Evolutionary conservation across 2,113 vertebrate species (phyloP).

Genomic region (Barbus barbus): DNA sequence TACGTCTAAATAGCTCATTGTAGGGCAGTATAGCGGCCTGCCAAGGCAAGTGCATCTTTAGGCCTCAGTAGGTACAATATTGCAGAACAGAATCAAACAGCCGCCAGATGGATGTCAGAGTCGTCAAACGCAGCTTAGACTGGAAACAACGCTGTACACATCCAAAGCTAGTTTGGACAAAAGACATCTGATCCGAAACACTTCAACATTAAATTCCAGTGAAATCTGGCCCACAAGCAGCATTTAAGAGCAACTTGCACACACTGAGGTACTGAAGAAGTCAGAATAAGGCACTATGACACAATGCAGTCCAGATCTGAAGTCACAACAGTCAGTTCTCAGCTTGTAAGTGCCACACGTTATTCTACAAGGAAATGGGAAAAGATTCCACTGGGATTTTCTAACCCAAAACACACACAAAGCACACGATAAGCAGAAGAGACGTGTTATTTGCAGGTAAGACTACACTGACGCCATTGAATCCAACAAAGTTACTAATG

Average conservation of each 20-base stretch:
- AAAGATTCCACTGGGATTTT: slow-evolving; percentile 20
- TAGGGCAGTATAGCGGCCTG: slow-evolving; percentile 64
- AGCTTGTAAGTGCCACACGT: slow-evolving; percentile 36
- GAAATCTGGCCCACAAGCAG: slow-evolving; percentile 58
- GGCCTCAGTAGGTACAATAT: slow-evolving; percentile 58
- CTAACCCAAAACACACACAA: slow-evolving; percentile 32
- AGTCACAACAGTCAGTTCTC: slow-evolving; percentile 29
- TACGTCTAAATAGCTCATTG: slow-evolving; percentile 1
- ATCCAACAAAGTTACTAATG: too few species aligned
- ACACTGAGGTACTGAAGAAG: slow-evolving; percentile 63
- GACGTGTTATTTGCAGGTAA: slow-evolving; percentile 32
- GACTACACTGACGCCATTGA: too few species aligned
- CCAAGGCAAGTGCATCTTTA: slow-evolving; percentile 65
- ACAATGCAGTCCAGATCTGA: slow-evolving; percentile 70
- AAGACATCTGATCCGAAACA: slow-evolving; percentile 3
- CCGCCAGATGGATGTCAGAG: slow-evolving; percentile 19
- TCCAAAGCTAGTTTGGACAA: slow-evolving; percentile 52
- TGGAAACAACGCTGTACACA: slow-evolving; percentile 62
- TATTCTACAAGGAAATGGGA: slow-evolving; percentile 21
- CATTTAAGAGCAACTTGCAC: slow-evolving; percentile 46
- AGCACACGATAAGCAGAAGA: slow-evolving; percentile 37
- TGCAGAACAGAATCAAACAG: slow-evolving; percentile 61
- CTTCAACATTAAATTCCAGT: slow-evolving; percentile 51
- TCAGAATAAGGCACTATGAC: slow-evolving; percentile 81
- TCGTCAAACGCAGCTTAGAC: slow-evolving; percentile 48